These are phyloP conservation scores for Ammospiza maritima DNA, from an alignment of 2,797 vertebrate species.

Conservation along the genomic window DNA sequence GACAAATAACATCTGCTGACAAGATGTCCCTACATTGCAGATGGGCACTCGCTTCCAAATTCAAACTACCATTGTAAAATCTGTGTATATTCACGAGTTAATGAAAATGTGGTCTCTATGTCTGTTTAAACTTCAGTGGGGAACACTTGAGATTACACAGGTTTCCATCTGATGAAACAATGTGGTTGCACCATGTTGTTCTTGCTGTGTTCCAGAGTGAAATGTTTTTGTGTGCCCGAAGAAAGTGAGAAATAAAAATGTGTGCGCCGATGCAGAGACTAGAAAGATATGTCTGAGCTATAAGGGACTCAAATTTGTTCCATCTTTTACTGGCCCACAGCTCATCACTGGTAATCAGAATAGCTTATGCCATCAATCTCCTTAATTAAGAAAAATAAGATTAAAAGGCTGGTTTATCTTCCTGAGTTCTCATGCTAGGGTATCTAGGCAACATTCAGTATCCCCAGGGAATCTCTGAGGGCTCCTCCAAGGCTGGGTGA, in stretches of 20 bases:
- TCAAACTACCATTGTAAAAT: conserved; percentile 17
- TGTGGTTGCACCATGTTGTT: background rate
- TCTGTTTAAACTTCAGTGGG: background rate
- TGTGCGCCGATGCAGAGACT: accelerated
- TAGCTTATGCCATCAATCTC: background rate
- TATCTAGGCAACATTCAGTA: background rate
- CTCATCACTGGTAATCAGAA: background rate
- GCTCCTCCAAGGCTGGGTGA: background rate
- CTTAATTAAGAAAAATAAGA: conserved; percentile 19
- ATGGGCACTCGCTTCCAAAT: background rate
- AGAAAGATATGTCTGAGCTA: background rate
- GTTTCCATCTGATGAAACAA: conserved; percentile 1
- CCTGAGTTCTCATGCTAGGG: background rate
- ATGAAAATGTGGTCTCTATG: conserved; percentile 18
- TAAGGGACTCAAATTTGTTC: background rate
- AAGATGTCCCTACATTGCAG: conserved; percentile 31
- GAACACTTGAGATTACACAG: conserved; percentile 7
- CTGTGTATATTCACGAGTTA: background rate
- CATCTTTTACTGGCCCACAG: background rate
- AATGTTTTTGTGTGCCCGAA: background rate
- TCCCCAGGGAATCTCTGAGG: background rate
- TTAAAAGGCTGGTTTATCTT: background rate
- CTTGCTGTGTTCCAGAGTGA: background rate
- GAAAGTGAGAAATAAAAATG: background rate
- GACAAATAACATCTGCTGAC: conserved; percentile 46